These are phyloP conservation scores for Empis stercorea DNA, from an alignment of 2,888 invertebrate species.

Conservation along the genomic window DNA sequence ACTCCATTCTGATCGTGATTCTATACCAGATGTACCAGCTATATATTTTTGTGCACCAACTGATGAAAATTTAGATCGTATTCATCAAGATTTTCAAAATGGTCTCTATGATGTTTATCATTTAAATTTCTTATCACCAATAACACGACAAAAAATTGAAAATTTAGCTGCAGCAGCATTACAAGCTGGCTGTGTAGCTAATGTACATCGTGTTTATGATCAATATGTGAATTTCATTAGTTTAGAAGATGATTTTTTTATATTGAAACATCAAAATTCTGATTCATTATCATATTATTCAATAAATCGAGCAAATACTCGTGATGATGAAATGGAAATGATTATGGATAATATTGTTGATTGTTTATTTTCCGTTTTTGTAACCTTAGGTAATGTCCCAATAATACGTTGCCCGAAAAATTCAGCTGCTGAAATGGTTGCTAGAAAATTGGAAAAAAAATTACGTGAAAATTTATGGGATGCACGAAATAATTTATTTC, in stretches of 20 bases:
- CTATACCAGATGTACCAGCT: conserved; percentile 97
- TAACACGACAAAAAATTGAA: conserved; percentile 85
- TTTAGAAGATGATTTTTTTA: conserved; percentile 94
- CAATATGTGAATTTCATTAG: conserved; percentile 98
- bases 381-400: conserved; percentile 70
- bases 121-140: conserved; percentile 92
- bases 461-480: conserved; percentile 93
- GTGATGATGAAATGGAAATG: conserved; percentile 88
- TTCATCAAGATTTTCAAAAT: conserved; percentile 79
- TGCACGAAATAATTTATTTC: conserved; percentile 90
- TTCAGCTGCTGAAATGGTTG: conserved; percentile 97
- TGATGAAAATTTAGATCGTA: conserved; percentile 89
- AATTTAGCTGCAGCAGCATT: conserved; percentile 88
- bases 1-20: conserved; percentile 74
- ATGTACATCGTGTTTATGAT: conserved; percentile 91
- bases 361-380: conserved; percentile 93
- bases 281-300: conserved; percentile 89
- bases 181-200: conserved; percentile 78
- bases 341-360: conserved; percentile 93
- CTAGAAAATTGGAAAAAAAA: conserved; percentile 92
- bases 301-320: conserved; percentile 85
- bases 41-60: conserved; percentile 95
- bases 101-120: conserved; percentile 90
- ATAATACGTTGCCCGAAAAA: conserved; percentile 64
- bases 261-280: conserved; percentile 83